Evolutionary conservation across 1,140 invertebrate genomes (phyloP).

Genomic region (Scaptomyza hsui): DNA sequence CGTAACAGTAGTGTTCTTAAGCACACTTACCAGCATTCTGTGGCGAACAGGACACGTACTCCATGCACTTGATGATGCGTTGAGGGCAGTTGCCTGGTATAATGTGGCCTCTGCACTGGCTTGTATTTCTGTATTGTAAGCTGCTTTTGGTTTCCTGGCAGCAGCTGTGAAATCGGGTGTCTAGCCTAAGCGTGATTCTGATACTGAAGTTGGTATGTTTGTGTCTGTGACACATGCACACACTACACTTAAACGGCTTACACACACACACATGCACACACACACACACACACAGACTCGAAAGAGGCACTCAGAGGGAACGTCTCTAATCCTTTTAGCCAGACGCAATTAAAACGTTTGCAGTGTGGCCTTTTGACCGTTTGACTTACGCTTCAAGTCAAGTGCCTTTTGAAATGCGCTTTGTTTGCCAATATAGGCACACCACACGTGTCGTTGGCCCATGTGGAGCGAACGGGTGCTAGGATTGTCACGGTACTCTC

Average conservation of each 20-base stretch:
- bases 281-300: too few relatives aligned
- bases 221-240: constrained; percentile 35
- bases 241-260: constrained; percentile 23
- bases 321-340: constrained; percentile 58
- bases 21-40: constrained; percentile 38
- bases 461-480: background rate
- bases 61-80: background rate
- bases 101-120: background rate
- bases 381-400: constrained; percentile 53
- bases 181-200: constrained; percentile 27
- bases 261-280: constrained; percentile 20
- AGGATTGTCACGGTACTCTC: constrained; percentile 28
- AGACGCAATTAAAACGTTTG: constrained; percentile 65
- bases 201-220: constrained; percentile 22
- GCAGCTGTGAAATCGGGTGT: constrained; percentile 28
- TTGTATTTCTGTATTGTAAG: constrained; percentile 14
- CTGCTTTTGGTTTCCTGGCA: constrained; percentile 32
- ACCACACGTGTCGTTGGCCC: constrained; percentile 19
- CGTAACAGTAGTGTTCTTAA: constrained; percentile 7
- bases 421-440: constrained; percentile 38
- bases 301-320: background rate
- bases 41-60: constrained; percentile 14
- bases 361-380: constrained; percentile 35
- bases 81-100: constrained; percentile 11
- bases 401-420: constrained; percentile 23